Percentiles rank a stretch among this genome's conserved stretches.
Conservation (phyloP, 2,797 vertebrate genomes). For the Epinephelus awoara region DNA sequence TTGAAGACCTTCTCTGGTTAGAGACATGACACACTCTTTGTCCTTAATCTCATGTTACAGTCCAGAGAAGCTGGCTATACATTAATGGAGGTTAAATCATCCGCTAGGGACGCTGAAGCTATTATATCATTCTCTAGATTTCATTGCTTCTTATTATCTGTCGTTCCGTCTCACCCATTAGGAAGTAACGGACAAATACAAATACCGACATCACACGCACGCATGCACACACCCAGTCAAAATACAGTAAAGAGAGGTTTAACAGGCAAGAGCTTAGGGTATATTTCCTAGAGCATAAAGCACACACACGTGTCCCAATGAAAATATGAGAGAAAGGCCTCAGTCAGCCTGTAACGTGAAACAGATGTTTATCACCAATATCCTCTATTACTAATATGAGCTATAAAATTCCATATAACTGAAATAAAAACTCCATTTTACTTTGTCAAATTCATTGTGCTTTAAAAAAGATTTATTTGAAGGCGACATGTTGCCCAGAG, state of each 20-base stretch:
- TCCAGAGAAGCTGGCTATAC: constrained; percentile 34
- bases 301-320: constrained; percentile 68
- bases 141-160: constrained; percentile 27
- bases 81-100: constrained; percentile 58
- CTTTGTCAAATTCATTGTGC: constrained; percentile 73
- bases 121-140: constrained; percentile 40
- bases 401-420: constrained; percentile 66
- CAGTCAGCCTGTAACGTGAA: constrained; percentile 74
- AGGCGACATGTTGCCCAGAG: constrained; percentile 56
- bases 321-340: constrained; percentile 74
- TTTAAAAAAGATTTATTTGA: constrained; percentile 75
- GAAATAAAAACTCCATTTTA: constrained; percentile 71
- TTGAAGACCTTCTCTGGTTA: constrained; percentile 49
- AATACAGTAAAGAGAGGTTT: constrained; percentile 65
- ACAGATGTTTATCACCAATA: constrained; percentile 69
- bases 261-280: constrained; percentile 60
- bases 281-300: constrained; percentile 71
- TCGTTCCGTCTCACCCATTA: constrained; percentile 34
- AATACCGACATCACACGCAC: constrained; percentile 43
- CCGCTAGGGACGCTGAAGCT: constrained; percentile 27
- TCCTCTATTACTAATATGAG: constrained; percentile 74
- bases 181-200: constrained; percentile 46
- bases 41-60: constrained; percentile 55
- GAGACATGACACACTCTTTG: constrained; percentile 52
- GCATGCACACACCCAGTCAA: constrained; percentile 28